Percentiles rank a stretch among this genome's conserved stretches.
Evolutionary conservation across 2,113 vertebrate genomes (phyloP).

Genomic region (Cygnus buccinator): DNA sequence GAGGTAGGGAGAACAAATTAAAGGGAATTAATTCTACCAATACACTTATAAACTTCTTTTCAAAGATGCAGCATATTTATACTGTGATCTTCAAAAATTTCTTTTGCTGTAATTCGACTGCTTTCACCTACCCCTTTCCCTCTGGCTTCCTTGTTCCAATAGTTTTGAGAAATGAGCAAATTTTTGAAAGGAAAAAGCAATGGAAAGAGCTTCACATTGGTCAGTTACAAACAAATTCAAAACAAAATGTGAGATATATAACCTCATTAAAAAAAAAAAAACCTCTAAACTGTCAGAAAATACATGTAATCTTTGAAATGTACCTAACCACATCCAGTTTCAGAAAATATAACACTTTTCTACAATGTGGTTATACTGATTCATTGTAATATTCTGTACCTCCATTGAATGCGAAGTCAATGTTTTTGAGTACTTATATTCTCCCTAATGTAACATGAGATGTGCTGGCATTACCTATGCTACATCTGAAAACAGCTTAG

Average conservation of each 20-base stretch:
- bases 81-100: neutral
- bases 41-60: neutral
- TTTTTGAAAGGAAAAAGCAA: neutral
- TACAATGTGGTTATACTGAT: neutral
- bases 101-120: neutral
- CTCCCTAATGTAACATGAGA: neutral
- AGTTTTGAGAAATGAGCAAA: neutral
- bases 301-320: neutral
- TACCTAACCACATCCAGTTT: neutral
- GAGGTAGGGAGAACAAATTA: neutral
- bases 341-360: neutral
- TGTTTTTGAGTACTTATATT: neutral
- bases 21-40: neutral
- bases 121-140: neutral
- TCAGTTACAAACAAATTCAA: neutral
- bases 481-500: neutral
- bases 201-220: accelerated
- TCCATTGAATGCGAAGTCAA: neutral
- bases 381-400: neutral
- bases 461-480: neutral
- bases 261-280: too few relatives aligned
- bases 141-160: neutral
- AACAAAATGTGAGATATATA: too few relatives aligned
- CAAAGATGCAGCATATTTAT: neutral
- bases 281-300: neutral